These are phyloP conservation scores for Mesitornis unicolor DNA, from an alignment of 2,113 vertebrate genomes.

Conservation along the genomic window DNA sequence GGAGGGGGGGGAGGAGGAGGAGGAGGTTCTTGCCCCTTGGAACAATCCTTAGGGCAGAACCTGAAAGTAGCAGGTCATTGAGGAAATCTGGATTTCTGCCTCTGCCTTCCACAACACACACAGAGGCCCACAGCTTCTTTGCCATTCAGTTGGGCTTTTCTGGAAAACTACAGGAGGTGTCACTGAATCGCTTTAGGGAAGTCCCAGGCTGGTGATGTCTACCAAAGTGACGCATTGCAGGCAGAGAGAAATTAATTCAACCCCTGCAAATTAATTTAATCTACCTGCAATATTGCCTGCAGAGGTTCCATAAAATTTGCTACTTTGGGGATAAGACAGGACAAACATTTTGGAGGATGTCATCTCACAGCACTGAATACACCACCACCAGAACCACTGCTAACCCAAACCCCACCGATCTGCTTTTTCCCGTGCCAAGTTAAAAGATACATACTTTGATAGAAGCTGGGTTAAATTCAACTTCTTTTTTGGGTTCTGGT, in stretches of 20 bases:
- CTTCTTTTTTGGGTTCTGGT: constrained; percentile 75
- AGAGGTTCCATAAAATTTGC: neutral
- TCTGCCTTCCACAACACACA: neutral
- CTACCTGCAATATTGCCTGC: neutral
- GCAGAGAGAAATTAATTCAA: neutral
- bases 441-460: constrained; percentile 77
- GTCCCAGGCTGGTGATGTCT: neutral
- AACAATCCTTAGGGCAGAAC: neutral
- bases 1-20: too few relatives aligned
- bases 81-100: neutral
- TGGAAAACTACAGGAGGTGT: neutral
- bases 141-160: neutral
- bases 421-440: too few relatives aligned
- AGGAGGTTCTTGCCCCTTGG: neutral
- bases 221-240: neutral
- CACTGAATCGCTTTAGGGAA: neutral
- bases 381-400: neutral
- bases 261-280: too few relatives aligned
- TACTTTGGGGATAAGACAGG: neutral
- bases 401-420: neutral
- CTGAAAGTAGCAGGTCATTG: neutral
- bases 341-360: neutral
- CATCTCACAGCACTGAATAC: neutral
- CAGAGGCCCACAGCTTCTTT: neutral
- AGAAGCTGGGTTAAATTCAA: constrained; percentile 82